Evolutionary conservation across 2,797 vertebrate species (phyloP).

Genomic region (Neosilurus mollespiculum): DNA sequence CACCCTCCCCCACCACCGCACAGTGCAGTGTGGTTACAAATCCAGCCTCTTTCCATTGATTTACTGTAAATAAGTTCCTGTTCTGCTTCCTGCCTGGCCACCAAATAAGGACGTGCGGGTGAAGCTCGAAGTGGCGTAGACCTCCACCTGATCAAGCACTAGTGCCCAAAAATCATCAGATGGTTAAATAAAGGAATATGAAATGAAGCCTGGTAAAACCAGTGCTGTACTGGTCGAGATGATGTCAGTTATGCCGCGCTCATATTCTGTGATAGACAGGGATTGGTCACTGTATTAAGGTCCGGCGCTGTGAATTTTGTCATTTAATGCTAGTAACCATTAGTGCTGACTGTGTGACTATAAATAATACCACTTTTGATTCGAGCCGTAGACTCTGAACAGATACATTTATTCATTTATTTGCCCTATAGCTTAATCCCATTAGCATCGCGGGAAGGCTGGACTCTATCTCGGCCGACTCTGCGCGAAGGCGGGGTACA

Average conservation of each 20-base stretch:
- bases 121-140: not conserved
- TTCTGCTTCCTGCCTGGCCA: slow-evolving; percentile 9
- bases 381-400: no score
- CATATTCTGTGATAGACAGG: not conserved
- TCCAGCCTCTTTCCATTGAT: not conserved
- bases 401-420: no score
- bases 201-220: not conserved
- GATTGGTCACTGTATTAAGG: not conserved
- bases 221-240: not conserved
- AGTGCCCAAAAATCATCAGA: not conserved
- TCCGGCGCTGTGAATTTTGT: not conserved
- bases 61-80: not conserved
- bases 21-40: not conserved
- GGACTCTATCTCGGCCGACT: no score
- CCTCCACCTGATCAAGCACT: not conserved
- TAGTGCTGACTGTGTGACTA: not conserved
- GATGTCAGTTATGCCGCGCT: not conserved
- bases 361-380: not conserved
- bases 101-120: not conserved
- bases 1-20: no score
- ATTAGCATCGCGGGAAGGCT: no score
- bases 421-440: no score
- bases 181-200: not conserved
- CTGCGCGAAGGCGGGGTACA: no score
- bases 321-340: not conserved